Evolutionary conservation across 2,797 vertebrate species (phyloP).

Genomic region (Sciurus vulgaris): DNA sequence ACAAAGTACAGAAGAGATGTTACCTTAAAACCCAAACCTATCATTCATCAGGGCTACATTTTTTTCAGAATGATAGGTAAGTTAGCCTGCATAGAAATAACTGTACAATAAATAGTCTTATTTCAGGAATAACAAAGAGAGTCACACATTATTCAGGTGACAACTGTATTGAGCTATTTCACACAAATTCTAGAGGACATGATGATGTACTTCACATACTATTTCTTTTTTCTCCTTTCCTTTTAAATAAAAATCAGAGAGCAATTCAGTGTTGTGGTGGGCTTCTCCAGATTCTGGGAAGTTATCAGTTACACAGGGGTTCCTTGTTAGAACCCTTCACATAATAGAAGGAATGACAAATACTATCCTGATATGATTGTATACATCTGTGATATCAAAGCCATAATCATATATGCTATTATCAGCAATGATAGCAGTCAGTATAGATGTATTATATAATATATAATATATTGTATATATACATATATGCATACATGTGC

Average conservation of each 20-base stretch:
- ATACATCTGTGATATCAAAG: conserved; percentile 24
- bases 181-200: neutral
- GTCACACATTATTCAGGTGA: conserved; percentile 56
- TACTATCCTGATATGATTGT: conserved; percentile 14
- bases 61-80: conserved; percentile 34
- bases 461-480: too few relatives aligned
- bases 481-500: neutral
- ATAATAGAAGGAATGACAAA: conserved; percentile 59
- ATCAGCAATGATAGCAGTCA: conserved; percentile 24
- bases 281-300: conserved; percentile 53
- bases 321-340: neutral
- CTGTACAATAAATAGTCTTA: neutral
- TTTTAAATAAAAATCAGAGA: conserved; percentile 62
- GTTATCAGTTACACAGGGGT: conserved; percentile 41
- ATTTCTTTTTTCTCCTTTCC: neutral
- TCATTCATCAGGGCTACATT: neutral
- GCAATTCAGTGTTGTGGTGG: conserved; percentile 15
- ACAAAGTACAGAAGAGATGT: neutral
- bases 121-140: conserved; percentile 33
- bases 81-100: neutral
- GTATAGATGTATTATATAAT: neutral
- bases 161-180: conserved; percentile 15
- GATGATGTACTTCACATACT: neutral
- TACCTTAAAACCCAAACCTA: conserved; percentile 21
- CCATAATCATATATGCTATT: neutral